A percentile compares a stretch with the other conserved stretches of the same genome.
phyloP scores from a whole-genome alignment of 1,140 invertebrate species.

The Drosophila busckii region DNA sequence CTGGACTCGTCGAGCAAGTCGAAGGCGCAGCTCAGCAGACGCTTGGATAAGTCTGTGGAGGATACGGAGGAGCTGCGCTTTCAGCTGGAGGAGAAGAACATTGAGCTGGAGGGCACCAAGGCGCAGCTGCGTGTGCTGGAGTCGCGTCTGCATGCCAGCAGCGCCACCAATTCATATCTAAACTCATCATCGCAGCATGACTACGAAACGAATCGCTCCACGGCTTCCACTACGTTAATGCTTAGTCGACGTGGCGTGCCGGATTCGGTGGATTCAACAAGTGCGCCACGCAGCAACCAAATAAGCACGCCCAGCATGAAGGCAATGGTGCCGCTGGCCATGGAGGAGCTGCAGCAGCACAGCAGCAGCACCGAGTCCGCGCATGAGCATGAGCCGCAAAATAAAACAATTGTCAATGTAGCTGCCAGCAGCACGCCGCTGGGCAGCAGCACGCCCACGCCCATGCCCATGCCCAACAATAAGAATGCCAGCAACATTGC shows the following conservation, averaged over 20 bases:
- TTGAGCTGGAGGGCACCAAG: slow-evolving; percentile 88
- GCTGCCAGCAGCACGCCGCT: slow-evolving; percentile 46
- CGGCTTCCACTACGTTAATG: slow-evolving; percentile 74
- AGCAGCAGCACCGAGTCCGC: slow-evolving; percentile 83
- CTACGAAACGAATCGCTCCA: slow-evolving; percentile 75
- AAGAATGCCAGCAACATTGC: slow-evolving; percentile 50
- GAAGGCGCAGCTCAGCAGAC: slow-evolving; percentile 83
- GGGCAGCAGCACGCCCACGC: slow-evolving; percentile 79
- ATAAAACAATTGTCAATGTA: slow-evolving; percentile 43
- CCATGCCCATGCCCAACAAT: slow-evolving; percentile 79
- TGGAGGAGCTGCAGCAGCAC: slow-evolving; percentile 81
- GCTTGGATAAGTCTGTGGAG: slow-evolving; percentile 86
- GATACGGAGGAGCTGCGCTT: slow-evolving; percentile 90
- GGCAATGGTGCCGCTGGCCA: slow-evolving; percentile 80
- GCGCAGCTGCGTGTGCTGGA: slow-evolving; percentile 87
- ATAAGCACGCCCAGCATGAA: slow-evolving; percentile 80
- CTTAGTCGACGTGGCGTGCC: slow-evolving; percentile 58
- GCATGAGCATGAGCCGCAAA: slow-evolving; percentile 80
- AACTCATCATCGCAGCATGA: slow-evolving; percentile 72
- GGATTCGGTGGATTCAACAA: slow-evolving; percentile 52
- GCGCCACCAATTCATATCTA: slow-evolving; percentile 58
- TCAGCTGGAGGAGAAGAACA: slow-evolving; percentile 89
- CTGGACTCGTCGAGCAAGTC: slow-evolving; percentile 84
- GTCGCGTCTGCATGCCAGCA: slow-evolving; percentile 66
- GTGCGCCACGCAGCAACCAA: slow-evolving; percentile 48